Evolutionary conservation across 2,888 invertebrate species (phyloP).

Genomic region (Ommatoiulus sabulosus): DNA sequence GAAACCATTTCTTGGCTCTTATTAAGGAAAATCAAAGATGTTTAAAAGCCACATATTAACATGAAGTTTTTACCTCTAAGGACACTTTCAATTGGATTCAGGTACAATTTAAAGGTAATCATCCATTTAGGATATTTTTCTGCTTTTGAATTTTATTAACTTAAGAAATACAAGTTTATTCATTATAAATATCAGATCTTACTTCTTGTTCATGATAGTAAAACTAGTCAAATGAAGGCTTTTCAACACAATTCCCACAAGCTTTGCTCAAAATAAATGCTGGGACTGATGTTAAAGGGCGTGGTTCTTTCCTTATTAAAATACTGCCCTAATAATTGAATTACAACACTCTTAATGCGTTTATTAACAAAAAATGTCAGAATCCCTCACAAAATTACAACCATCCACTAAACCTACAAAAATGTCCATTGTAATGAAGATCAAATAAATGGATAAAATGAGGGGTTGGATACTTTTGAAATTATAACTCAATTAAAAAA

Average conservation of each 20-base stretch:
- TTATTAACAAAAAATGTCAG: constrained; percentile 8
- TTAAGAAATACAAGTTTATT: background rate
- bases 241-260: background rate
- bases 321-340: background rate
- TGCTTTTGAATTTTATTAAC: background rate
- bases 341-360: background rate
- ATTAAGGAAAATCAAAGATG: background rate
- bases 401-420: constrained; percentile 27
- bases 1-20: background rate
- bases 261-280: background rate
- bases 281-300: background rate
- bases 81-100: constrained; percentile 31
- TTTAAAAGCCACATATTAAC: background rate
- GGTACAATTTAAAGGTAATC: constrained; percentile 21
- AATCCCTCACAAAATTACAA: background rate
- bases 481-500: background rate
- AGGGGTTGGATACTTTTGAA: background rate
- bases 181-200: constrained; percentile 6
- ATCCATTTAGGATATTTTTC: background rate
- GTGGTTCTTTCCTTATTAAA: constrained; percentile 17
- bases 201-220: background rate
- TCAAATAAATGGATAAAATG: background rate
- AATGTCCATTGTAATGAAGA: background rate
- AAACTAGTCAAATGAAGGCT: background rate
- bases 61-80: constrained; percentile 10